These are phyloP conservation scores for Atopsyche davidsoni DNA, from an alignment of 1,140 invertebrate genomes.

Conservation along the genomic window DNA sequence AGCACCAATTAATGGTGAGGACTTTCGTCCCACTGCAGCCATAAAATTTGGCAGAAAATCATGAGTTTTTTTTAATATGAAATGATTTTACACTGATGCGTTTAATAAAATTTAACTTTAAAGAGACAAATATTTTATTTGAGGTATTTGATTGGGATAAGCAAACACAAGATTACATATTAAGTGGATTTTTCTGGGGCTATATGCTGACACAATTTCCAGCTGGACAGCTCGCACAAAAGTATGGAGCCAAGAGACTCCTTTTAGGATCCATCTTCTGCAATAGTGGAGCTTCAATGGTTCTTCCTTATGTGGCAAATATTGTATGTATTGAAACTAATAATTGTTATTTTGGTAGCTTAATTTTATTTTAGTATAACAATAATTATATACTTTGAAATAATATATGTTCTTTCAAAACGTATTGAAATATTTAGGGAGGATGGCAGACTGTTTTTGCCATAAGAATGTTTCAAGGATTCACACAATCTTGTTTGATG, in stretches of 20 bases:
- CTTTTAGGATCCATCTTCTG: conserved; percentile 13
- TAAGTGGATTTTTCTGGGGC: conserved; percentile 25
- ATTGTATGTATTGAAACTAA: too few relatives aligned
- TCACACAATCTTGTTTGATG: conserved; percentile 73
- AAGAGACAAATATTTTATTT: conserved; percentile 1
- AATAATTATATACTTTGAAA: neutral
- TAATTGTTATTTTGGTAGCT: too few relatives aligned
- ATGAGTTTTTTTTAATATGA: too few relatives aligned
- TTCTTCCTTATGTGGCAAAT: conserved; percentile 14
- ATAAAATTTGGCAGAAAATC: too few relatives aligned
- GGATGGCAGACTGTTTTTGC: conserved; percentile 21
- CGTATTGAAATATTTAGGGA: conserved; percentile 18
- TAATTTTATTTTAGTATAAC: too few relatives aligned
- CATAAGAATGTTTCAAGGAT: conserved; percentile 44
- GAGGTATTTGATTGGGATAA: conserved; percentile 27
- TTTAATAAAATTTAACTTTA: neutral
- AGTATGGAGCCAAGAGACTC: conserved; percentile 20
- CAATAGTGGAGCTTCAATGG: conserved; percentile 13
- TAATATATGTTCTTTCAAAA: too few relatives aligned
- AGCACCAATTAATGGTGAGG: too few relatives aligned
- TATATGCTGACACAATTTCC: conserved; percentile 24
- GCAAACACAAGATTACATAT: conserved; percentile 23
- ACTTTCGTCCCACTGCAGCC: too few relatives aligned
- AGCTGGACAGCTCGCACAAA: conserved; percentile 18
- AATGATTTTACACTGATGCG: too few relatives aligned